Percentiles rank a stretch among this genome's conserved stretches.
These are phyloP conservation scores for Smittia aterrima DNA, from an alignment of 2,888 invertebrate genomes.

Conservation along the genomic window DNA sequence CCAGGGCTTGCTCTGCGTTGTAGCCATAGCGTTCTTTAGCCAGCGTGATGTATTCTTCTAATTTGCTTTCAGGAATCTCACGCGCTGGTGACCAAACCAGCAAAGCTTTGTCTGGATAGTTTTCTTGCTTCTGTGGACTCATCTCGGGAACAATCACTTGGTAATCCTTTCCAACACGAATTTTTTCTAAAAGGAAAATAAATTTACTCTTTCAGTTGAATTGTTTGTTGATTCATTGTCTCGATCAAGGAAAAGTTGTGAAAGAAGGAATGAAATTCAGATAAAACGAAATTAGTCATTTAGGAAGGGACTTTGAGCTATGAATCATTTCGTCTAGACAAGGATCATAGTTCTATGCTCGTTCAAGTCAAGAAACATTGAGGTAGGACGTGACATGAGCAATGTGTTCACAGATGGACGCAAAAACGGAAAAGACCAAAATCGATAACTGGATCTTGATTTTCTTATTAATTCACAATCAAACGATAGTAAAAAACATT, in stretches of 20 bases:
- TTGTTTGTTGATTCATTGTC: not conserved
- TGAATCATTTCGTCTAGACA: not conserved
- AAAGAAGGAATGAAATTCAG: not conserved
- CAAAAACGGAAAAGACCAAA: constrained; percentile 15
- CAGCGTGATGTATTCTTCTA: constrained; percentile 91
- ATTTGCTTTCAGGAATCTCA: constrained; percentile 82
- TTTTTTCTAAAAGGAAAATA: constrained; percentile 67
- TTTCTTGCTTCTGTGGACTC: constrained; percentile 70
- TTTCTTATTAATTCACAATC: not conserved
- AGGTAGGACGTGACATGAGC: constrained; percentile 4
- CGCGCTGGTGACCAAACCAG: constrained; percentile 94
- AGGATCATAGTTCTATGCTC: not conserved
- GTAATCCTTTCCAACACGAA: constrained; percentile 90
- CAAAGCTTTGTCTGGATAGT: constrained; percentile 81
- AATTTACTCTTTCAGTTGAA: not conserved
- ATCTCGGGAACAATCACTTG: constrained; percentile 88
- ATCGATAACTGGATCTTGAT: constrained; percentile 1
- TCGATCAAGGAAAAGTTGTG: not conserved
- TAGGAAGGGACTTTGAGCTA: not conserved
- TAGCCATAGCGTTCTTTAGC: constrained; percentile 98
- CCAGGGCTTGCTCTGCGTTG: constrained; percentile 94
- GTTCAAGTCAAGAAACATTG: not conserved
- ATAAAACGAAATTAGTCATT: no score
- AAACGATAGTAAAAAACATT: not conserved
- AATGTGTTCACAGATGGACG: not conserved